Evolutionary conservation across 1,140 invertebrate genomes (phyloP).

Genomic region (Cyclargus thomasi): DNA sequence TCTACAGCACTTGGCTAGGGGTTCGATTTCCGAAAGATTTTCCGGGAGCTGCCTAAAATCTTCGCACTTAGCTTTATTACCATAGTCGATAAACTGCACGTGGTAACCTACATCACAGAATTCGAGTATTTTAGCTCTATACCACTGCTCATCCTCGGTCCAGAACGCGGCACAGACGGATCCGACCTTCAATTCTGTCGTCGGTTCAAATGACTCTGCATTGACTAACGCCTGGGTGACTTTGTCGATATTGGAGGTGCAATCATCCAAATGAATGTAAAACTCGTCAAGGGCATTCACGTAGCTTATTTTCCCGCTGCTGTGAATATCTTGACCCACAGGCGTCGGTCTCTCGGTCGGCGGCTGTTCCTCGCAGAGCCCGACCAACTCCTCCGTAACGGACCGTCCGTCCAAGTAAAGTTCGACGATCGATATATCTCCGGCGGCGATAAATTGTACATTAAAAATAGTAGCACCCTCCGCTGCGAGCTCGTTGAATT

Average conservation of each 20-base stretch:
- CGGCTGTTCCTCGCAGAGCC: constrained; percentile 65
- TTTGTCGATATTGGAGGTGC: constrained; percentile 73
- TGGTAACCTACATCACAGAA: constrained; percentile 75
- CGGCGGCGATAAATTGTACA: constrained; percentile 78
- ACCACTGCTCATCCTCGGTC: constrained; percentile 79
- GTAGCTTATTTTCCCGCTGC: constrained; percentile 73
- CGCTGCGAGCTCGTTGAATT: constrained; percentile 79
- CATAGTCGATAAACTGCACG: constrained; percentile 84
- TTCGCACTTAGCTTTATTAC: constrained; percentile 78
- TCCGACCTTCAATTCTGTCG: constrained; percentile 71
- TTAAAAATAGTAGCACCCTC: constrained; percentile 81
- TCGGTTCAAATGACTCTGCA: constrained; percentile 68
- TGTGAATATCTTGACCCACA: constrained; percentile 54
- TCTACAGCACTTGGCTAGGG: constrained; percentile 78
- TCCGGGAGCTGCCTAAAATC: constrained; percentile 78
- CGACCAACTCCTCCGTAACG: constrained; percentile 76
- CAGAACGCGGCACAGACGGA: constrained; percentile 80
- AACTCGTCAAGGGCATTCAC: constrained; percentile 78
- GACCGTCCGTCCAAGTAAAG: constrained; percentile 78
- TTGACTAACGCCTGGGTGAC: constrained; percentile 75
- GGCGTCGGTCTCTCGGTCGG: constrained; percentile 46
- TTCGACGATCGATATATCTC: constrained; percentile 80
- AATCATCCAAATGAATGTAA: constrained; percentile 79
- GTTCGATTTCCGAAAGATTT: constrained; percentile 75
- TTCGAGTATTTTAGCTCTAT: constrained; percentile 76